Percentiles rank a stretch among this genome's conserved stretches.
phyloP scores from a whole-genome alignment of 2,888 invertebrate species.

The Hemithea aestivaria region DNA sequence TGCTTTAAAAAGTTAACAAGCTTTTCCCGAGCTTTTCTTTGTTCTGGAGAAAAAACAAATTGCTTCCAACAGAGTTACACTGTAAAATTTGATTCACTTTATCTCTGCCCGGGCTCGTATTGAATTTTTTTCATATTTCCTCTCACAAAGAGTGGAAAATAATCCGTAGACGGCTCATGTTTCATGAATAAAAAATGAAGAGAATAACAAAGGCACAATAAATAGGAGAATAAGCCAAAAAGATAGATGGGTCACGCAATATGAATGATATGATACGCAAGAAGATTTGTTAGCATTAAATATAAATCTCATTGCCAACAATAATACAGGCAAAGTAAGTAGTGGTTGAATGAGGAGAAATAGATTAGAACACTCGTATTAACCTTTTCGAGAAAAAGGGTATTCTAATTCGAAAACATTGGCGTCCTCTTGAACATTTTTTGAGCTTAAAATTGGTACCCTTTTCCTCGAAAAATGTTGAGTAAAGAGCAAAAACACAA shows the following conservation, averaged over 20 bases:
- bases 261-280: no score
- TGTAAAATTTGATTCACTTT: constrained; percentile 39
- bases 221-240: constrained; percentile 16
- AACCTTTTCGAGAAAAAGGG: no score
- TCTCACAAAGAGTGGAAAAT: constrained; percentile 6
- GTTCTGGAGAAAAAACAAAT: constrained; percentile 65
- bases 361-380: no score
- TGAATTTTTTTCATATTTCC: constrained; percentile 3
- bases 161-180: constrained; percentile 4
- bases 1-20: constrained; percentile 77
- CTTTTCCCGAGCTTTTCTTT: constrained; percentile 71
- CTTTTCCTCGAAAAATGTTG: no score
- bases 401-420: no score
- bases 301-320: no score
- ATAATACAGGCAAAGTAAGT: no score
- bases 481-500: no score
- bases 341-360: no score
- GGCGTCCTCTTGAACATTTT: no score
- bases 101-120: constrained; percentile 8
- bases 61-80: constrained; percentile 49
- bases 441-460: no score
- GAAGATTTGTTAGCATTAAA: no score
- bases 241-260: constrained; percentile 17
- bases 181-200: constrained; percentile 12
- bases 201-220: constrained; percentile 15